Evolutionary conservation across 1,140 invertebrate species (phyloP).

Genomic region (Pseudomyrmex cubaensis): DNA sequence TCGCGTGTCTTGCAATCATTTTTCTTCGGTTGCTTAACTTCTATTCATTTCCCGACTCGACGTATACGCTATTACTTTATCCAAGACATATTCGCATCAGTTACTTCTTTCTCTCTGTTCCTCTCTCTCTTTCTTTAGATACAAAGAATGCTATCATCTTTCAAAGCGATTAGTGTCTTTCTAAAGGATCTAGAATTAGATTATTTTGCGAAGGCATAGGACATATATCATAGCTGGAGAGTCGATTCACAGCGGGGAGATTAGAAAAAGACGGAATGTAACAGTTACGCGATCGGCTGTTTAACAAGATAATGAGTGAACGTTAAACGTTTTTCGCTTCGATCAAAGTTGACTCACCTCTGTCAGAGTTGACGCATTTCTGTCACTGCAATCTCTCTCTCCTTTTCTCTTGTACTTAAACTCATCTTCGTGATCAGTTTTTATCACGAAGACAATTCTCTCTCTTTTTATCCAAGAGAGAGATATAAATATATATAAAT

Average conservation of each 20-base stretch:
- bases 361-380: slow-evolving; percentile 33
- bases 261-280: slow-evolving; percentile 76
- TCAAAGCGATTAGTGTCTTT: slow-evolving; percentile 53
- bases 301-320: slow-evolving; percentile 63
- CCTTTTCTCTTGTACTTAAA: slow-evolving; percentile 75
- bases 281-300: slow-evolving; percentile 58
- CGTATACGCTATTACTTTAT: slow-evolving; percentile 54
- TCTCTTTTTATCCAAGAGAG: slow-evolving; percentile 42
- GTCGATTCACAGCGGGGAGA: slow-evolving; percentile 67
- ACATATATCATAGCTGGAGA: slow-evolving; percentile 66
- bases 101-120: slow-evolving; percentile 48
- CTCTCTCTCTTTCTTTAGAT: slow-evolving; percentile 50
- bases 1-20: slow-evolving; percentile 56
- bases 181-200: slow-evolving; percentile 71
- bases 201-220: slow-evolving; percentile 77
- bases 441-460: slow-evolving; percentile 62
- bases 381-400: slow-evolving; percentile 65
- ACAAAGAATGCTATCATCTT: slow-evolving; percentile 54
- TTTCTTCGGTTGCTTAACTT: slow-evolving; percentile 35
- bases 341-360: slow-evolving; percentile 34
- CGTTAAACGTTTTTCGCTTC: slow-evolving; percentile 51
- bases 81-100: slow-evolving; percentile 57
- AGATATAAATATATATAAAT: slow-evolving; percentile 65
- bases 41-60: slow-evolving; percentile 11
- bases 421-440: slow-evolving; percentile 78